These are phyloP conservation scores for Pelagia noctiluca DNA, from an alignment of 30 jellyfish, hydroid and myxozoan genomes.

Conservation along the genomic window DNA sequence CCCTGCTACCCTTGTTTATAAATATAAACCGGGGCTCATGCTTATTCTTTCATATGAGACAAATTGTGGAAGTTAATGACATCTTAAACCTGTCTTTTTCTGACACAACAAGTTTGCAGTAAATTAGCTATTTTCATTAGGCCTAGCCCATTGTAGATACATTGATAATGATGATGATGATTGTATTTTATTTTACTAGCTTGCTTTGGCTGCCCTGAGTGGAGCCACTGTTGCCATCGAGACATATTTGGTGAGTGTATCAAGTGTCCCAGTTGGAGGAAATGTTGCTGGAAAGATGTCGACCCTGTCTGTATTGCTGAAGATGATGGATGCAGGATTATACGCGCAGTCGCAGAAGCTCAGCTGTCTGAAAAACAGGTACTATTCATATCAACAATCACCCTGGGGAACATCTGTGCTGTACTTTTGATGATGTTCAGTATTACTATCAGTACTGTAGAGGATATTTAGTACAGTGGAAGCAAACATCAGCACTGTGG, in stretches of 20 bases:
- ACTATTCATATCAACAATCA: background rate
- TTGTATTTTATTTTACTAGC: constrained; percentile 35
- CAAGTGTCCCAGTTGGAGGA: constrained; percentile 96
- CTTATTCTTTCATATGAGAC: too few species aligned
- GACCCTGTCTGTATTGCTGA: constrained; percentile 97
- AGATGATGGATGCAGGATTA: constrained; percentile 98
- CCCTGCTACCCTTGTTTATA: too few species aligned
- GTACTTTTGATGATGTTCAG: too few species aligned
- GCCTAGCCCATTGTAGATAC: background rate
- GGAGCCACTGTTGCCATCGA: constrained; percentile 92
- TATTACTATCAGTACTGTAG: too few species aligned
- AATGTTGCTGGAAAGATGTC: constrained; percentile 96
- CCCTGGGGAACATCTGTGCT: too few species aligned
- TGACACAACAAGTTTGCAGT: too few species aligned
- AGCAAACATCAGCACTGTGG: too few species aligned
- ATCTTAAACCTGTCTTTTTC: too few species aligned
- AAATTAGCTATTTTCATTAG: too few species aligned
- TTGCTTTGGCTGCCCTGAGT: constrained; percentile 98
- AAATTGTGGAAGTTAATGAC: too few species aligned
- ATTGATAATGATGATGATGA: background rate
- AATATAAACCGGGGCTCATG: too few species aligned
- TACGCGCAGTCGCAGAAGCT: constrained; percentile 89
- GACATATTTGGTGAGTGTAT: constrained; percentile 98
- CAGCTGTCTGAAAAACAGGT: constrained; percentile 83
- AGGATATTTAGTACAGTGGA: too few species aligned